Evolutionary conservation across 1,140 invertebrate species (phyloP).

Genomic region (Philaenus spumarius): DNA sequence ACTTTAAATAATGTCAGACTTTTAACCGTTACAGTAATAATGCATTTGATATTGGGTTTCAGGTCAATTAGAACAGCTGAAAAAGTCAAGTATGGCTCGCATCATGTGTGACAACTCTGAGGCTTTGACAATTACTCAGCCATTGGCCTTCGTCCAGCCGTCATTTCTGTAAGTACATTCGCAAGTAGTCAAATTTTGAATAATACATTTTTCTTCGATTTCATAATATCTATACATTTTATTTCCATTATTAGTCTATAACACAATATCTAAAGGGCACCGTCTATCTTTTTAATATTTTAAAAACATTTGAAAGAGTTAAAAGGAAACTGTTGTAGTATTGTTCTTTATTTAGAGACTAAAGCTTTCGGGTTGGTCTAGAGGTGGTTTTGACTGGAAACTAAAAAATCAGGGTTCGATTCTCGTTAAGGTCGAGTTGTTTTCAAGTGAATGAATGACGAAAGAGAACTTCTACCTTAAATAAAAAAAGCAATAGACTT

Average conservation of each 20-base stretch:
- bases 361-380: no score
- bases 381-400: no score
- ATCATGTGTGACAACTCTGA: constrained; percentile 53
- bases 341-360: no score
- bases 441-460: no score
- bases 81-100: constrained; percentile 45
- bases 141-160: constrained; percentile 44
- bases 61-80: constrained; percentile 48
- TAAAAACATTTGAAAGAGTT: no score
- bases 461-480: no score
- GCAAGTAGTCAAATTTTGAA: not conserved
- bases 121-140: constrained; percentile 45
- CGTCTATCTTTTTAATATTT: no score
- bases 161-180: constrained; percentile 41
- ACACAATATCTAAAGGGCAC: not conserved
- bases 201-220: not conserved
- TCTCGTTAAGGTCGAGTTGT: no score
- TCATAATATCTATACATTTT: not conserved
- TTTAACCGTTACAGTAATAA: not conserved
- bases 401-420: no score
- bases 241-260: not conserved
- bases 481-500: no score
- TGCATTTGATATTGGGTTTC: constrained; percentile 20
- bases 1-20: no score
- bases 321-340: no score